Evolutionary conservation across 2,797 vertebrate species (phyloP).

Genomic region (Capromys pilorides): DNA sequence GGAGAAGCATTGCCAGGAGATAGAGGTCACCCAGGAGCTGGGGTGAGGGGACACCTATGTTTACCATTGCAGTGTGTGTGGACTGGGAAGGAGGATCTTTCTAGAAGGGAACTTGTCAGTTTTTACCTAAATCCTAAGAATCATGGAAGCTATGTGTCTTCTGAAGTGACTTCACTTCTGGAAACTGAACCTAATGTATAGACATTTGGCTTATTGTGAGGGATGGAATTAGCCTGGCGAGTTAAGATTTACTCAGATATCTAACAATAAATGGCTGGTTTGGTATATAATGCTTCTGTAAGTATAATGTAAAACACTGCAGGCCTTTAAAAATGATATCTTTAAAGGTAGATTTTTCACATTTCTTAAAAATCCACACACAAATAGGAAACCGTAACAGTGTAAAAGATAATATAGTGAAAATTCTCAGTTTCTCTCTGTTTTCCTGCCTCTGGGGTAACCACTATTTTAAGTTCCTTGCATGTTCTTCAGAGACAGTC

Average conservation of each 20-base stretch:
- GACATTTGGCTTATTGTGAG: neutral
- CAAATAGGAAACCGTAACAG: neutral
- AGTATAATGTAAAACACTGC: neutral
- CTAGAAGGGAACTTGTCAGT: neutral
- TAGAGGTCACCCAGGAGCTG: neutral
- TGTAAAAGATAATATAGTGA: neutral
- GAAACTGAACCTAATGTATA: neutral
- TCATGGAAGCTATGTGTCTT: neutral
- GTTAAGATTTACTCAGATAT: neutral
- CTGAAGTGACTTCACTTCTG: neutral
- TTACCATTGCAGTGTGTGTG: neutral
- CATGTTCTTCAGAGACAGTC: neutral
- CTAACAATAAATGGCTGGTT: neutral
- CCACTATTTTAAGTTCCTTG: neutral
- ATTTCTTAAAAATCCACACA: neutral
- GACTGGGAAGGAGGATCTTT: neutral
- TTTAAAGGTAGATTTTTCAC: conserved; percentile 23
- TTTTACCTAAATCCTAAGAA: neutral
- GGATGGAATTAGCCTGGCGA: too few relatives aligned
- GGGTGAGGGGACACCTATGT: fast-evolving
- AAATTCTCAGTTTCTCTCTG: neutral
- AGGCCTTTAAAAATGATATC: neutral
- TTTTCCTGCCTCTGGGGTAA: neutral
- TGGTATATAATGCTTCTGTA: neutral
- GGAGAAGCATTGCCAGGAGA: neutral